Evolutionary conservation across 2,113 vertebrate genomes (phyloP).

Genomic region (Platysternon megacephalum): DNA sequence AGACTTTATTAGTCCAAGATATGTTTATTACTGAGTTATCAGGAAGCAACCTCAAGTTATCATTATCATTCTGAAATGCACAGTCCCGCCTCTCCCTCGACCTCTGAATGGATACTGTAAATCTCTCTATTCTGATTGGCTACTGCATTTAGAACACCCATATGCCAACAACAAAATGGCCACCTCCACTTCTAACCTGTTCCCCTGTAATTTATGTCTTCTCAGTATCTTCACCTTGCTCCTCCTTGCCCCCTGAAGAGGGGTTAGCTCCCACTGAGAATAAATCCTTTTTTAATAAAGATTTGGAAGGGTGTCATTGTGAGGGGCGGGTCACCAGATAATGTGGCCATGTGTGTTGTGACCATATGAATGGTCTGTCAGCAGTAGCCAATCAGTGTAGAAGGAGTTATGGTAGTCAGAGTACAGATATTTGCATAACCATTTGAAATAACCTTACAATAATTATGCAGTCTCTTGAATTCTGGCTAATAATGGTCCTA

Average conservation of each 20-base stretch:
- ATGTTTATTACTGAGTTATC: background rate
- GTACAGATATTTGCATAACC: background rate
- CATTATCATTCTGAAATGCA: background rate
- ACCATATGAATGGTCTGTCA: background rate
- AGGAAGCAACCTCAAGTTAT: background rate
- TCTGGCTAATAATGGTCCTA: conserved; percentile 12
- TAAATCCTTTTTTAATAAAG: background rate
- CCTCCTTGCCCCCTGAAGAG: background rate
- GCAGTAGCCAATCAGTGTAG: background rate
- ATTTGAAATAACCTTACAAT: conserved; percentile 16
- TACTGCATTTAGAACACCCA: background rate
- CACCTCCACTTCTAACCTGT: background rate
- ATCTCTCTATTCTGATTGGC: background rate
- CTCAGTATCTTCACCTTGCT: background rate
- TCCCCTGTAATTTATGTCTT: background rate
- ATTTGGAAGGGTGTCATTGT: background rate
- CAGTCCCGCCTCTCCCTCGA: background rate
- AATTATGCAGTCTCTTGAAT: background rate
- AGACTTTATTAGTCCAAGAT: background rate
- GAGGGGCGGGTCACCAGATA: background rate
- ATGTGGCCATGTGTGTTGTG: background rate
- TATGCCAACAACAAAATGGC: background rate
- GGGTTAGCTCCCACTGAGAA: background rate
- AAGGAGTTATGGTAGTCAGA: background rate
- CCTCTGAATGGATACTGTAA: background rate